Percentiles rank a stretch among this genome's conserved stretches.
phyloP scores from a whole-genome alignment of 2,797 vertebrate species.

The Hippopotamyrus pictus region DNA sequence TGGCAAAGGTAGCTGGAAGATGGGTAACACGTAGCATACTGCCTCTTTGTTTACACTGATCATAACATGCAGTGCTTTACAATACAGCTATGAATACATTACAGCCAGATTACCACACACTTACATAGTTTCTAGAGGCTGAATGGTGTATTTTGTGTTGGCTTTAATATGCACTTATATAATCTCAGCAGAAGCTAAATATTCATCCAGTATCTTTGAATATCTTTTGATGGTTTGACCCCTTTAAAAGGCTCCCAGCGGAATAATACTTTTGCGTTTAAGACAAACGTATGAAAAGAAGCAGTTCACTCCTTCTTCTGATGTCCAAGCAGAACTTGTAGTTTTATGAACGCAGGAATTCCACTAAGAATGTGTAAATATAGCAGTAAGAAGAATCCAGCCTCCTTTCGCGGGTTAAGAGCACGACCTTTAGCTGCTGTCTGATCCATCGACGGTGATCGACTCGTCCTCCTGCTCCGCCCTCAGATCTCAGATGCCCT shows the following conservation, averaged over 20 bases:
- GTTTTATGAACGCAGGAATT: neutral
- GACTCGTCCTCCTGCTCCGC: constrained; percentile 13
- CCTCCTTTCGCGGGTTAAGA: neutral
- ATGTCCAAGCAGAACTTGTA: neutral
- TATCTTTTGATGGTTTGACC: neutral
- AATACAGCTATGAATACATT: neutral
- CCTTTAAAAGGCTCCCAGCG: neutral
- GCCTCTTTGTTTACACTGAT: neutral
- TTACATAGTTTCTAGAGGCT: neutral
- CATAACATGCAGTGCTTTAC: neutral
- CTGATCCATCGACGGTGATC: neutral
- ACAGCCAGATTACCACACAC: neutral
- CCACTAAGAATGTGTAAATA: neutral
- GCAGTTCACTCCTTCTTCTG: neutral
- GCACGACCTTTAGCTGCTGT: neutral
- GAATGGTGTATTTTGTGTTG: neutral
- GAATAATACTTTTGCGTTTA: neutral
- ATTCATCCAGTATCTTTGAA: neutral
- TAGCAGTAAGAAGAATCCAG: neutral
- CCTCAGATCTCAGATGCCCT: constrained; percentile 90
- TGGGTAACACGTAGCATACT: neutral
- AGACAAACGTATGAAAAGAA: neutral
- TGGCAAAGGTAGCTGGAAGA: neutral
- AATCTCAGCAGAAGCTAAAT: neutral
- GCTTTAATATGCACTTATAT: neutral